A percentile compares a stretch with the other conserved stretches of the same genome.
These are phyloP conservation scores for Manacus vitellinus DNA, from an alignment of 2,113 vertebrate genomes.

Conservation along the genomic window DNA sequence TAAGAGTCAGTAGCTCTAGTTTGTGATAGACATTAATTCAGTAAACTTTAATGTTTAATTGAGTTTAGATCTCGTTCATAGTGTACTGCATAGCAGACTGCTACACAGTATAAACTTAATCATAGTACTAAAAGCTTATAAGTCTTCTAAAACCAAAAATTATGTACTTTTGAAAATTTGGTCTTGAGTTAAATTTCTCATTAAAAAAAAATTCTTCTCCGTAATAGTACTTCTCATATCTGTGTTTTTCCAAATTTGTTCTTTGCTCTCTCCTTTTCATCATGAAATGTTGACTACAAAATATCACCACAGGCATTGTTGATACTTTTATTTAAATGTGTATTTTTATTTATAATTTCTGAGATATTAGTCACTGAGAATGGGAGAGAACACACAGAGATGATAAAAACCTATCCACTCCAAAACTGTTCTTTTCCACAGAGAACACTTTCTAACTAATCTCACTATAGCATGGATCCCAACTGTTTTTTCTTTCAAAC, in stretches of 20 bases:
- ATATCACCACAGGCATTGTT: background rate
- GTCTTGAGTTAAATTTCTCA: background rate
- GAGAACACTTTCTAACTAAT: background rate
- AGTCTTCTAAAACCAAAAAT: background rate
- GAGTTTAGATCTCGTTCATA: background rate
- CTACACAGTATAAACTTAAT: accelerated
- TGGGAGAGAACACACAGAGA: background rate
- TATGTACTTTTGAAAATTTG: background rate
- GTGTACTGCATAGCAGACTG: background rate
- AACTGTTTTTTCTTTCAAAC: background rate
- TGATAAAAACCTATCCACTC: background rate
- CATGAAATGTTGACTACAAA: background rate
- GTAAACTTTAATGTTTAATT: background rate
- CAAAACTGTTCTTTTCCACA: background rate
- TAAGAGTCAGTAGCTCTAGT: background rate
- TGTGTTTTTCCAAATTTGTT: background rate
- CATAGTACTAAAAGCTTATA: background rate
- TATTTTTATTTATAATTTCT: background rate
- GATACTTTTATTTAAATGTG: background rate
- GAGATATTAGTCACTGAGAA: background rate
- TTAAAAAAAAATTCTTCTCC: background rate
- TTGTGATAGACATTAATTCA: background rate
- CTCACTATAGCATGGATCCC: background rate
- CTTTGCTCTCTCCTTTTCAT: background rate
- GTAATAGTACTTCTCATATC: background rate